Conservation (phyloP, 2,888 invertebrate genomes). For the Cantharis flavilabris region DNA sequence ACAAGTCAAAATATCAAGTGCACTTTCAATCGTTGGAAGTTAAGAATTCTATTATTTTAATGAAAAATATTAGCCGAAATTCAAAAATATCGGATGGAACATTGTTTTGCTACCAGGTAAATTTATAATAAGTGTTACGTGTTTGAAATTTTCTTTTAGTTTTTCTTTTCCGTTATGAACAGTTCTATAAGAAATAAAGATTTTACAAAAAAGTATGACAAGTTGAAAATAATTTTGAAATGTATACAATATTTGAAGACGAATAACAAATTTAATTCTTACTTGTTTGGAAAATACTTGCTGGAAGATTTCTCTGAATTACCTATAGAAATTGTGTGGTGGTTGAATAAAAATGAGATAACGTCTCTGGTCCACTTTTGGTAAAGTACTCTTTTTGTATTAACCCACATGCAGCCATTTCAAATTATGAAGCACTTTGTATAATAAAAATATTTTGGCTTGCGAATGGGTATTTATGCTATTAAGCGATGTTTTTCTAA, state of each 20-base stretch:
- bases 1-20: not conserved
- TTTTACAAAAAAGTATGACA: not conserved
- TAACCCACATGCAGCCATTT: too few species aligned
- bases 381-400: constrained; percentile 2
- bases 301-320: constrained; percentile 6
- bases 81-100: not conserved
- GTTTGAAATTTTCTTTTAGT: not conserved
- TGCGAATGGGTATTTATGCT: too few species aligned
- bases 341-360: constrained; percentile 21
- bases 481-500: not conserved
- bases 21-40: not conserved
- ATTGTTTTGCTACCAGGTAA: not conserved
- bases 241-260: constrained; percentile 4
- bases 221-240: not conserved
- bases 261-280: constrained; percentile 14
- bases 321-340: constrained; percentile 23
- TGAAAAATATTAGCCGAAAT: not conserved
- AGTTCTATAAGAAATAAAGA: constrained; percentile 1
- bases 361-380: constrained; percentile 14
- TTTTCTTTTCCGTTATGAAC: not conserved
- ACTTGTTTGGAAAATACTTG: constrained; percentile 6
- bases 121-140: not conserved
- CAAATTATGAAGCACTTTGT: too few species aligned
- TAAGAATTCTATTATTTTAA: not conserved
- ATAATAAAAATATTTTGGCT: too few species aligned